Percentiles rank a stretch among this genome's conserved stretches.
phyloP scores from a whole-genome alignment of 1,140 invertebrate genomes.

The Drosophila triauraria region DNA sequence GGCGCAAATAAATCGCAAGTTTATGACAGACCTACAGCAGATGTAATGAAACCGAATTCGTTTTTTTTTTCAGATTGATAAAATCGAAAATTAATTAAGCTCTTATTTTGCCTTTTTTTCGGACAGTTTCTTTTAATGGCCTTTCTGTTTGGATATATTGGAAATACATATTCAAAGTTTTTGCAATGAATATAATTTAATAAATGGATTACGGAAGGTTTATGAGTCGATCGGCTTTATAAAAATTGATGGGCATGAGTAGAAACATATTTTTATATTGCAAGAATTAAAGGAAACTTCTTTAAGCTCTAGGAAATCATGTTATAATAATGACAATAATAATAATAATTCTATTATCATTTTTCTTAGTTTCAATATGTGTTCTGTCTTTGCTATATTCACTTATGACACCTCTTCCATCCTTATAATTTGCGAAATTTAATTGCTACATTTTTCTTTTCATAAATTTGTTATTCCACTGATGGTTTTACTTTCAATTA shows the following conservation, averaged over 20 bases:
- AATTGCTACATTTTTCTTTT: neutral
- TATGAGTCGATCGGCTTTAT: slow-evolving; percentile 4
- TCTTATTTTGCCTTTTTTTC: slow-evolving; percentile 31
- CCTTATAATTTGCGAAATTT: neutral
- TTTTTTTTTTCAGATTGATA: slow-evolving; percentile 33
- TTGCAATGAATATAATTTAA: slow-evolving; percentile 13
- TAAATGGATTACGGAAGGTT: slow-evolving; percentile 21
- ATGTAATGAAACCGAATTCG: slow-evolving; percentile 29
- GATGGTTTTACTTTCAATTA: slow-evolving; percentile 32
- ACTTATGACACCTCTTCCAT: slow-evolving; percentile 2
- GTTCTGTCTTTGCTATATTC: neutral
- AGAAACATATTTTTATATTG: neutral
- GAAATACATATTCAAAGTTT: slow-evolving; percentile 2
- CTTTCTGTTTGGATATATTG: neutral
- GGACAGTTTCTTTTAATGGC: slow-evolving; percentile 12
- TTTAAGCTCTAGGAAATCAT: no score
- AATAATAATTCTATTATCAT: no score
- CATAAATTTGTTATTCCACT: neutral
- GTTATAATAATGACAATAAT: no score
- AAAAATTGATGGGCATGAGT: neutral
- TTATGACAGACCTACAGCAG: slow-evolving; percentile 46
- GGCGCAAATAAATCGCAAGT: slow-evolving; percentile 44
- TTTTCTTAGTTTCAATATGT: neutral
- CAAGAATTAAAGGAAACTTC: no score
- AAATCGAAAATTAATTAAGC: slow-evolving; percentile 77